Percentiles rank a stretch among this genome's conserved stretches.
Conservation (phyloP, 2,888 invertebrate species). For the Caenorhabditis japonica region DNA sequence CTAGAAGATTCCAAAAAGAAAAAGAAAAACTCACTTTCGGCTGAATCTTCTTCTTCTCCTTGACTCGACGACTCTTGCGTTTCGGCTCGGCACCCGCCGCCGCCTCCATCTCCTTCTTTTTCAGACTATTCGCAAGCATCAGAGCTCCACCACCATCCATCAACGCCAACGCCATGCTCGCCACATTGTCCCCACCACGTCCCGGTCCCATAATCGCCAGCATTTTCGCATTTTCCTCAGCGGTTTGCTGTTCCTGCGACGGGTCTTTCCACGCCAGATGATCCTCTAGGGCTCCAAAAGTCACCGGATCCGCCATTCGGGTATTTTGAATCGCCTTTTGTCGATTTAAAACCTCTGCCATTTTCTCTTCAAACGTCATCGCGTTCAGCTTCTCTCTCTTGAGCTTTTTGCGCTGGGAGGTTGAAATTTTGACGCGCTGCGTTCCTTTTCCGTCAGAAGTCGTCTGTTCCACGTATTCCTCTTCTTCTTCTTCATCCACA, state of each 20-base stretch:
- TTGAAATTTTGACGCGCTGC: constrained; percentile 44
- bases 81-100: constrained; percentile 34
- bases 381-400: constrained; percentile 37
- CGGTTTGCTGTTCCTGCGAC: constrained; percentile 35
- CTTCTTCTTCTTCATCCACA: constrained; percentile 24
- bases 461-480: background rate
- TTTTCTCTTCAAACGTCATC: constrained; percentile 53
- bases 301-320: constrained; percentile 50
- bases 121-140: constrained; percentile 51
- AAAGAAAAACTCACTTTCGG: constrained; percentile 51
- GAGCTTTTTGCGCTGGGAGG: constrained; percentile 48
- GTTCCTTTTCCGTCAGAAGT: background rate
- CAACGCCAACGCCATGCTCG: constrained; percentile 68
- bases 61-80: constrained; percentile 50
- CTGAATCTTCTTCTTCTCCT: constrained; percentile 66
- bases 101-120: constrained; percentile 51
- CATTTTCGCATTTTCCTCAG: constrained; percentile 47
- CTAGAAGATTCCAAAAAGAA: too few relatives aligned
- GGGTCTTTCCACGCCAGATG: constrained; percentile 51
- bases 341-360: constrained; percentile 47
- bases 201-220: constrained; percentile 67
- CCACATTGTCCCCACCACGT: constrained; percentile 57
- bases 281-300: constrained; percentile 56
- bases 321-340: constrained; percentile 55
- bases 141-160: constrained; percentile 63